Conservation (phyloP, 2,888 invertebrate species). For the Anorthoa munda region DNA sequence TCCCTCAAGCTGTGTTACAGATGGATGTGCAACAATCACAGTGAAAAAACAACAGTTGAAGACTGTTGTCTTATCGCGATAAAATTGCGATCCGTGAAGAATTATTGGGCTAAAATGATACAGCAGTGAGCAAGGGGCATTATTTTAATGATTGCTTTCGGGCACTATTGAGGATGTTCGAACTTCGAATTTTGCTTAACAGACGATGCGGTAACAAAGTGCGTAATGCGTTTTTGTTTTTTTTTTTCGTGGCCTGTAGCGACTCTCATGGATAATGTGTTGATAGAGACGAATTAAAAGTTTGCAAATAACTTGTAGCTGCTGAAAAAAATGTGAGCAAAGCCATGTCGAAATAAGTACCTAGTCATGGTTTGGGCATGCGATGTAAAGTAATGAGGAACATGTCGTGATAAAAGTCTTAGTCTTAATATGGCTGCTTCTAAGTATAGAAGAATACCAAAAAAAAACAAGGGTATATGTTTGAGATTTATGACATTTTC, state of each 20-base stretch:
- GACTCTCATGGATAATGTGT: conserved; percentile 3
- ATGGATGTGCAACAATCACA: conserved; percentile 60
- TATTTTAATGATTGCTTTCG: conserved; percentile 65
- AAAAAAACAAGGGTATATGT: too few species aligned
- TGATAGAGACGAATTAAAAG: background rate
- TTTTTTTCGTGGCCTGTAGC: conserved; percentile 33
- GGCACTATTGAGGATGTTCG: conserved; percentile 53
- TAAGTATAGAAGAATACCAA: too few species aligned
- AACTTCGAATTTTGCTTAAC: conserved; percentile 38
- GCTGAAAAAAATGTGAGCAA: background rate
- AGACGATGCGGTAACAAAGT: conserved; percentile 41
- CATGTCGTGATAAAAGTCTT: too few species aligned
- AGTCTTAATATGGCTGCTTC: too few species aligned
- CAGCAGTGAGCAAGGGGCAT: conserved; percentile 39
- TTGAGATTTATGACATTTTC: too few species aligned
- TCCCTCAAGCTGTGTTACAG: conserved; percentile 42
- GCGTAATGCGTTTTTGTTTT: conserved; percentile 29
- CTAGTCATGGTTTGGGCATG: too few species aligned
- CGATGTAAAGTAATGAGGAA: too few species aligned
- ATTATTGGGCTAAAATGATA: conserved; percentile 66
- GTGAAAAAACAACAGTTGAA: conserved; percentile 28
- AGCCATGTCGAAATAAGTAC: background rate
- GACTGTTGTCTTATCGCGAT: conserved; percentile 54
- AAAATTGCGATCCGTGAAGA: conserved; percentile 57
- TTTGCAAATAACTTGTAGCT: too few species aligned